phyloP scores from a whole-genome alignment of 2,113 vertebrate genomes.

The Cyphomyrus discorhynchus region DNA sequence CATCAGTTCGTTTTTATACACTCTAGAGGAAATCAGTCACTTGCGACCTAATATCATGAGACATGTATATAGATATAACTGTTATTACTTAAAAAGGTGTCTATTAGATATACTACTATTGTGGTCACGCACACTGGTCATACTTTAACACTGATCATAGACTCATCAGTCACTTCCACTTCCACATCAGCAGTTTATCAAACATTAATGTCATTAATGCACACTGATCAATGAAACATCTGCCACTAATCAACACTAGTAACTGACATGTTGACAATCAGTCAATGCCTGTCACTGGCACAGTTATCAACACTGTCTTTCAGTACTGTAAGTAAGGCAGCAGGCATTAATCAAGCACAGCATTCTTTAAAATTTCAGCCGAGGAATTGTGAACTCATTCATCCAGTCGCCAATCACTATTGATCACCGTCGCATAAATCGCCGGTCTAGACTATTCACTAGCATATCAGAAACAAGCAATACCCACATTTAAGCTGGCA shows the following conservation, averaged over 20 bases:
- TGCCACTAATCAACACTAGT: not conserved
- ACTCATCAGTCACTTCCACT: not conserved
- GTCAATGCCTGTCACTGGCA: not conserved
- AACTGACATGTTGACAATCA: not conserved
- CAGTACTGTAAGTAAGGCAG: not conserved
- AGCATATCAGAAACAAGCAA: not conserved
- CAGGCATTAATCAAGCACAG: not conserved
- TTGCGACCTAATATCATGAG: not conserved
- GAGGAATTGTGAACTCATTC: not conserved
- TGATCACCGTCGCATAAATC: not conserved
- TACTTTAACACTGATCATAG: not conserved
- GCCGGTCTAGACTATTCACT: not conserved
- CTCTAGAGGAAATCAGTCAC: not conserved
- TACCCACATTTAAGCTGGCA: not conserved
- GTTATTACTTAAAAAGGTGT: not conserved
- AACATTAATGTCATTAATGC: not conserved
- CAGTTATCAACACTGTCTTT: not conserved
- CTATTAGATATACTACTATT: not conserved
- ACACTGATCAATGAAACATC: not conserved
- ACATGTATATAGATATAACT: not conserved
- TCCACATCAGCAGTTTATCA: not conserved
- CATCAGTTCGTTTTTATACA: not conserved
- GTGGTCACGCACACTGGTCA: not conserved
- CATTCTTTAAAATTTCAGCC: not conserved
- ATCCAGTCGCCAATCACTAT: not conserved